These are phyloP conservation scores for Helicoverpa armigera DNA, from an alignment of 1,140 invertebrate genomes.

Conservation along the genomic window DNA sequence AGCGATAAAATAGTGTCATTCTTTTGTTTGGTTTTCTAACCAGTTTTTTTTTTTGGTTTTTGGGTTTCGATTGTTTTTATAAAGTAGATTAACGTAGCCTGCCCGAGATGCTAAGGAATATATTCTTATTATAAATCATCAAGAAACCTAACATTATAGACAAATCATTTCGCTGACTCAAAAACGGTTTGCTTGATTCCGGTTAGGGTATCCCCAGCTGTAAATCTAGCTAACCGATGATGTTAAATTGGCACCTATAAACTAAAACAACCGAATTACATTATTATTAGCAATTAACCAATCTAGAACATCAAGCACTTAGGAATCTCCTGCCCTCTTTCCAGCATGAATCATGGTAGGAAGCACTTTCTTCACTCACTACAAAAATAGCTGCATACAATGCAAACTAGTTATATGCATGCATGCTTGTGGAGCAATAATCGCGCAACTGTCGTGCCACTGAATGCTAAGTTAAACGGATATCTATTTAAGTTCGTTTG, in stretches of 20 bases:
- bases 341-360: neutral
- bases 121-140: too few relatives aligned
- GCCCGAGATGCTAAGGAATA: too few relatives aligned
- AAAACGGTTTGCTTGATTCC: too few relatives aligned
- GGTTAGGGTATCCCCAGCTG: too few relatives aligned
- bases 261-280: neutral
- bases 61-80: too few relatives aligned
- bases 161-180: too few relatives aligned
- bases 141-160: too few relatives aligned
- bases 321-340: neutral
- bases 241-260: too few relatives aligned
- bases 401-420: neutral
- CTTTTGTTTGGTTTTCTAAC: neutral
- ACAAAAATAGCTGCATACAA: conserved; percentile 23
- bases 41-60: neutral
- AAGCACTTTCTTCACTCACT: neutral
- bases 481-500: conserved; percentile 10
- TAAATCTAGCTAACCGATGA: too few relatives aligned
- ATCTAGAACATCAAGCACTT: neutral
- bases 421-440: conserved; percentile 6
- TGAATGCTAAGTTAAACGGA: conserved; percentile 24
- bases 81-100: too few relatives aligned
- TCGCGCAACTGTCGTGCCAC: conserved; percentile 8
- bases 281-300: neutral
- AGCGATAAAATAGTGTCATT: too few relatives aligned